Base-by-base conservation (phyloP, 1,140 invertebrate species). In the Papilio glaucus region DNA sequence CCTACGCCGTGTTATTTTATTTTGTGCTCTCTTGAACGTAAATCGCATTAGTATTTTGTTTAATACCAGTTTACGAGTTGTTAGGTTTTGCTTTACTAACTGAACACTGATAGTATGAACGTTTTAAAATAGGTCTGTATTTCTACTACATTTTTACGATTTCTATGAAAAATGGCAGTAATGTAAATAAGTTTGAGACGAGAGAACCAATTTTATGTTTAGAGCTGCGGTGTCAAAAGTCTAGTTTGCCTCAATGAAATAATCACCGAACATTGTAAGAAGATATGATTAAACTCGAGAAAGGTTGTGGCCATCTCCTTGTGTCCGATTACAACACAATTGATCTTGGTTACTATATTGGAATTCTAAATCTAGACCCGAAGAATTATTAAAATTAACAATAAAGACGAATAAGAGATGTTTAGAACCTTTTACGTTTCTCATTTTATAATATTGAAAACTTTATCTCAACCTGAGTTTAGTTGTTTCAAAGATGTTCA, bases 1-100 rank as follows among this genome's bases (percentile, higher is more conserved):
- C 85, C 85, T 88, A 89, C 84, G 78, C 81, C 85, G 86, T 85
- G 86, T 90, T 92, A 90, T 92, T 92, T 90, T 89, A 90, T 92
- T 90, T 90, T 89, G 80, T 85, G 88, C 88, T 89, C 88, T 88
- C 86, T 92, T 92, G 83, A 89, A 85, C 88, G 82, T 85, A 87
- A 90, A 90, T 90, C 86, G 85, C 84, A 87, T 92, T 88, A 87
- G 81, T 90, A 87, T 85, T 86, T 83, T 85, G 77, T 86, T 88
- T 86, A 87, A 84, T 84, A 85, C 77, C 79, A 77, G 82, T 88
- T 88, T 81, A 86, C 82, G 85, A 85, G 78, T 84, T 87, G 86
- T 88, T 89, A 74, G 78, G 81, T 88, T 87, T 85, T 86, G 83
- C 88, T 87, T 84, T 87, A 77, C 81, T 79, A 74, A 81, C 76